phyloP scores from a whole-genome alignment of 2,888 invertebrate genomes.

The Lutraria lutraria region DNA sequence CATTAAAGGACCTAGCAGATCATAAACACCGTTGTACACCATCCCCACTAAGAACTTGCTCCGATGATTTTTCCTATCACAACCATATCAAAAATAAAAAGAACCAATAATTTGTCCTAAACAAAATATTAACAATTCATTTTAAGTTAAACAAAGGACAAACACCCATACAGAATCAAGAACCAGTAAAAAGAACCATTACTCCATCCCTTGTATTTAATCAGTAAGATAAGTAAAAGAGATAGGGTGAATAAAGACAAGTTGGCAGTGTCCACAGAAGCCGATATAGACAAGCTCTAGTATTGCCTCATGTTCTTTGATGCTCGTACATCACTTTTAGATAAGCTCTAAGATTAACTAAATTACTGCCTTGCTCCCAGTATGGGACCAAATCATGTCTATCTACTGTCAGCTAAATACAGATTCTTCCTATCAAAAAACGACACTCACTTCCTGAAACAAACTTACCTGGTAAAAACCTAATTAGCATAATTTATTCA shows the following conservation, averaged over 20 bases:
- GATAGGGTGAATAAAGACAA: neutral
- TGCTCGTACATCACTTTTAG: slow-evolving; percentile 1
- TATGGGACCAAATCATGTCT: slow-evolving; percentile 40
- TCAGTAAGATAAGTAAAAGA: neutral
- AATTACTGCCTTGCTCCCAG: slow-evolving; percentile 37
- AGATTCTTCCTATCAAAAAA: slow-evolving; percentile 35
- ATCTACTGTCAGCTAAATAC: slow-evolving; percentile 33
- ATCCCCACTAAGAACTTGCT: too few relatives aligned
- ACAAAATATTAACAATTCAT: neutral
- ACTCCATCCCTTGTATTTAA: neutral
- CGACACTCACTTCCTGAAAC: slow-evolving; percentile 46
- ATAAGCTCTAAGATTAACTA: slow-evolving; percentile 50
- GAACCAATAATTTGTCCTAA: neutral
- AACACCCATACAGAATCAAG: neutral
- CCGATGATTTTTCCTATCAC: too few relatives aligned
- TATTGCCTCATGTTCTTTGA: slow-evolving; percentile 6
- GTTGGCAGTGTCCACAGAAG: neutral
- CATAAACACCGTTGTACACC: too few relatives aligned
- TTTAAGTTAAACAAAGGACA: neutral
- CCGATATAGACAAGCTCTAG: neutral
- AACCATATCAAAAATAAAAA: neutral
- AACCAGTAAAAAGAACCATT: too few relatives aligned
- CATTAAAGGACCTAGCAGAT: too few relatives aligned
- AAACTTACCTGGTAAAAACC: slow-evolving; percentile 55
- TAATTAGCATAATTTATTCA: slow-evolving; percentile 63